Conservation (phyloP, 2,888 invertebrate species). For the Ophion obscuratus region DNA sequence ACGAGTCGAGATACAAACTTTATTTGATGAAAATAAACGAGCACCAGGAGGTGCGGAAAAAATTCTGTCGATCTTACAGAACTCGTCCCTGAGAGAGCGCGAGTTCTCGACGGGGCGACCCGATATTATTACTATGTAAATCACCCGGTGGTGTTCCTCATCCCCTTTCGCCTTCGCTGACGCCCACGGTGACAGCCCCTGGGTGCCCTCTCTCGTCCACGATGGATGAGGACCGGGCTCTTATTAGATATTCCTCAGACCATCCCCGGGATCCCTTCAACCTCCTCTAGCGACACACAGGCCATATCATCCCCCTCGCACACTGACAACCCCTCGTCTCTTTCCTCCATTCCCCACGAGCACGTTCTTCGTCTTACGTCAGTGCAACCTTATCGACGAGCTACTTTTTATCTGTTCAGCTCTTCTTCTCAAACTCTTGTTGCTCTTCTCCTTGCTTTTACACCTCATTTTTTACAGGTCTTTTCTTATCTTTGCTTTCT, state of each 20-base stretch:
- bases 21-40: conserved; percentile 11
- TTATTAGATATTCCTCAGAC: conserved; percentile 82
- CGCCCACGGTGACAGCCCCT: conserved; percentile 83
- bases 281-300: conserved; percentile 65
- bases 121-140: conserved; percentile 85
- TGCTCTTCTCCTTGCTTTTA: background rate
- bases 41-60: conserved; percentile 44
- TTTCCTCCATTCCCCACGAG: conserved; percentile 32
- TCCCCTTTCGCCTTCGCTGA: conserved; percentile 72
- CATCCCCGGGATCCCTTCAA: conserved; percentile 70
- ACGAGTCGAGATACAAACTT: conserved; percentile 6
- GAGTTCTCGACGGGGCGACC: conserved; percentile 70
- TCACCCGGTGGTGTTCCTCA: conserved; percentile 77
- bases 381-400: conserved; percentile 73
- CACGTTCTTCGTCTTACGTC: conserved; percentile 72
- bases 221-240: conserved; percentile 81
- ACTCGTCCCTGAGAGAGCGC: conserved; percentile 43
- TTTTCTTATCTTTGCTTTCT: background rate
- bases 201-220: conserved; percentile 77
- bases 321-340: conserved; percentile 70
- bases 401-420: conserved; percentile 43
- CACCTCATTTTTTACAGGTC: conserved; percentile 7
- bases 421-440: conserved; percentile 20
- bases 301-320: conserved; percentile 55
- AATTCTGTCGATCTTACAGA: conserved; percentile 28